Conservation (phyloP, 2,888 invertebrate genomes). For the Cantharis rustica region DNA sequence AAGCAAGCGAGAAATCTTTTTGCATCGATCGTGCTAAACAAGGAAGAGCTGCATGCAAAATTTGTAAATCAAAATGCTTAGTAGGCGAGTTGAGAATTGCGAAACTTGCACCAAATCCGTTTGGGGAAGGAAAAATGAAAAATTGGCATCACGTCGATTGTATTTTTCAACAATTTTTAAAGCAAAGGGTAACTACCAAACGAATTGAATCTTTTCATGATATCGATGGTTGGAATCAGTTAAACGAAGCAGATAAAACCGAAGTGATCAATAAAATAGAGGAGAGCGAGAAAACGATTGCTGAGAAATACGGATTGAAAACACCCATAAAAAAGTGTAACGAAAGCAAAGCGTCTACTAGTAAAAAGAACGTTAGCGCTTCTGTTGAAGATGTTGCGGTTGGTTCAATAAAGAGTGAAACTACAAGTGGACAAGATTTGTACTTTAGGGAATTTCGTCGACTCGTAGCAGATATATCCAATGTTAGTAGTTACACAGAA, state of each 20-base stretch:
- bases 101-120: constrained; percentile 79
- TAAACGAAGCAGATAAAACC: constrained; percentile 72
- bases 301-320: constrained; percentile 59
- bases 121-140: constrained; percentile 77
- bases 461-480: constrained; percentile 78
- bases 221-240: constrained; percentile 74
- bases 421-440: constrained; percentile 61
- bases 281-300: constrained; percentile 63
- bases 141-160: constrained; percentile 83
- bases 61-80: constrained; percentile 80
- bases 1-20: constrained; percentile 62
- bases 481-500: constrained; percentile 76
- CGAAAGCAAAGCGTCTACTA: constrained; percentile 36
- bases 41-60: constrained; percentile 82
- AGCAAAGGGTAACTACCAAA: constrained; percentile 81
- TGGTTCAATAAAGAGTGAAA: neutral
- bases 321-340: constrained; percentile 49
- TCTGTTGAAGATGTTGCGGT: neutral
- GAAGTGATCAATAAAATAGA: constrained; percentile 67
- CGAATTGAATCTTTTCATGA: constrained; percentile 79
- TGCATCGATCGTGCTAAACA: constrained; percentile 80
- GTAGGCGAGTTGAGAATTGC: constrained; percentile 76
- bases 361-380: neutral
- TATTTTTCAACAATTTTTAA: constrained; percentile 76
- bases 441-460: constrained; percentile 76